Evolutionary conservation across 2,888 invertebrate genomes (phyloP).

Genomic region (Gortyna flavago): DNA sequence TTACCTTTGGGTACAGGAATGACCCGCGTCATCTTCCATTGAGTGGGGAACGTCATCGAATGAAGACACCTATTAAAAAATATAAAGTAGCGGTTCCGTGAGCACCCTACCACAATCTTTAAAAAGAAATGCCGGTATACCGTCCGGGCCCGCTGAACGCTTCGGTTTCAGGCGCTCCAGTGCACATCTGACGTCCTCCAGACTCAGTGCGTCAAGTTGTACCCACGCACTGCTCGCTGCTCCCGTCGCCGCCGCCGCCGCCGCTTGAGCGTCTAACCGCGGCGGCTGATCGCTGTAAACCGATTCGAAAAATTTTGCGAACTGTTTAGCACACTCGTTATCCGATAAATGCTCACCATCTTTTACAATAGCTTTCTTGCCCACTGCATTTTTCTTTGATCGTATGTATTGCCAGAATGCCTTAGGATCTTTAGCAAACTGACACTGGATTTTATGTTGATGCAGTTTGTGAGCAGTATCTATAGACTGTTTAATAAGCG

Average conservation of each 20-base stretch:
- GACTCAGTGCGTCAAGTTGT: not conserved
- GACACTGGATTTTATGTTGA: too few relatives aligned
- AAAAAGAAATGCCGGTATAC: constrained; percentile 21
- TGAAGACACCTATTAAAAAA: too few relatives aligned
- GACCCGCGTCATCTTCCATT: constrained; percentile 23
- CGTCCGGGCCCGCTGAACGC: constrained; percentile 17
- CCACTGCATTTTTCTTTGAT: not conserved
- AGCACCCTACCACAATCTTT: constrained; percentile 15
- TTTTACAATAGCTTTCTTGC: not conserved
- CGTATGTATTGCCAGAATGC: too few relatives aligned
- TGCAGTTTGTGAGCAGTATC: too few relatives aligned
- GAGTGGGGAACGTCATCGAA: too few relatives aligned
- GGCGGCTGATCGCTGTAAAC: constrained; percentile 6
- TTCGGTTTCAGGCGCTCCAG: constrained; percentile 15
- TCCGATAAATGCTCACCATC: constrained; percentile 7
- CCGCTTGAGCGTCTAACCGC: not conserved
- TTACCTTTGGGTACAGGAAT: constrained; percentile 1
- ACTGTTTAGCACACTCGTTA: not conserved
- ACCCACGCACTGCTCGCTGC: not conserved
- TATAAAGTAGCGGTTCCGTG: not conserved
- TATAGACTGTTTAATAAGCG: too few relatives aligned
- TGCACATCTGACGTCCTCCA: not conserved
- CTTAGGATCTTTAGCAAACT: too few relatives aligned
- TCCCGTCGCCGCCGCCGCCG: not conserved
- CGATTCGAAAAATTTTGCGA: not conserved